phyloP scores from a whole-genome alignment of 1,140 invertebrate species.

The Phortica variegata region DNA sequence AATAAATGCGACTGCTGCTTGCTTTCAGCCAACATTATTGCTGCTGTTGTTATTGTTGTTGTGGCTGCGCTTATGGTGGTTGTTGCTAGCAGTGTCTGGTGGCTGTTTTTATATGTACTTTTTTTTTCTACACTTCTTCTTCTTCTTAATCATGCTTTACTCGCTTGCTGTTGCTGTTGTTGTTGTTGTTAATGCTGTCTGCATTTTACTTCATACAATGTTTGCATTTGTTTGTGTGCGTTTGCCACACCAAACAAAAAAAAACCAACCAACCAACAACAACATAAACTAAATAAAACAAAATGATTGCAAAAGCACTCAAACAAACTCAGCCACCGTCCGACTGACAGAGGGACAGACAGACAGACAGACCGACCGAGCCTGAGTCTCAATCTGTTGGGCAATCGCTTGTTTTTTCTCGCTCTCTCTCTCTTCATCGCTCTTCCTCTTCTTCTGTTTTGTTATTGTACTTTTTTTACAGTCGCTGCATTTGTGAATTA shows the following conservation, averaged over 20 bases:
- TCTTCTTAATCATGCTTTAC: too few relatives aligned
- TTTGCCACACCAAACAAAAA: too few relatives aligned
- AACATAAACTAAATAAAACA: too few relatives aligned
- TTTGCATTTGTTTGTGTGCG: slow-evolving; percentile 19
- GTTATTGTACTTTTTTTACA: too few relatives aligned
- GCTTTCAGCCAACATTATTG: slow-evolving; percentile 44
- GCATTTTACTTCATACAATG: slow-evolving; percentile 46
- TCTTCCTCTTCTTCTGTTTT: too few relatives aligned
- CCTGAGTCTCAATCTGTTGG: too few relatives aligned
- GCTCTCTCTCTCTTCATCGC: too few relatives aligned
- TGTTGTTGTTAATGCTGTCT: slow-evolving; percentile 39
- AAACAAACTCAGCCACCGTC: slow-evolving; percentile 1
- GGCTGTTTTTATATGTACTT: slow-evolving; percentile 16
- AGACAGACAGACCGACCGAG: slow-evolving; percentile 3
- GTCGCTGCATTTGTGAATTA: too few relatives aligned
- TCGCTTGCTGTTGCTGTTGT: slow-evolving; percentile 18
- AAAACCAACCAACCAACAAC: too few relatives aligned
- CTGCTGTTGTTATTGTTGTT: slow-evolving; percentile 18
- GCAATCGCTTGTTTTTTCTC: too few relatives aligned
- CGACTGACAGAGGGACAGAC: slow-evolving; percentile 6
- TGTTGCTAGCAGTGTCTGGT: slow-evolving; percentile 28
- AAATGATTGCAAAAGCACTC: too few relatives aligned
- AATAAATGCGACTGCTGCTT: slow-evolving; percentile 27
- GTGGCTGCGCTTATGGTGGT: slow-evolving; percentile 18
- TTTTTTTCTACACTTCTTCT: too few relatives aligned